phyloP scores from a whole-genome alignment of 2,113 vertebrate genomes.

The Saguinus imperator region DNA sequence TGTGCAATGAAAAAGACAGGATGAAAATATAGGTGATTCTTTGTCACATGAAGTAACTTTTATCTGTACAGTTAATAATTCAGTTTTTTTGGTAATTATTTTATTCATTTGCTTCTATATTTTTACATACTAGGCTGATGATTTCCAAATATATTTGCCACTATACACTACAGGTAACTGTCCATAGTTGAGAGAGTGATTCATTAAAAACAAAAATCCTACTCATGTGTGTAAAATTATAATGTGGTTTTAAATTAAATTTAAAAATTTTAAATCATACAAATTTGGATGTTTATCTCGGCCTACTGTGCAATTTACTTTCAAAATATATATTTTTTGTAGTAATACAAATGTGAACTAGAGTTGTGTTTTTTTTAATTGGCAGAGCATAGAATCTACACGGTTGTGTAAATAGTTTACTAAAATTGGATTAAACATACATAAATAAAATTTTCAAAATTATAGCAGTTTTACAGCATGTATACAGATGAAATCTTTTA shows the following conservation, averaged over 20 bases:
- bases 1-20: constrained; percentile 61
- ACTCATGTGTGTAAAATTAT: neutral
- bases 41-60: constrained; percentile 22
- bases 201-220: neutral
- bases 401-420: neutral
- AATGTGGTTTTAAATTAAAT: neutral
- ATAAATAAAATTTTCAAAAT: neutral
- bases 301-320: neutral
- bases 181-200: neutral
- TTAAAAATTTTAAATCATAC: neutral
- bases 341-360: neutral
- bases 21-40: neutral
- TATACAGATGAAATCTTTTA: neutral
- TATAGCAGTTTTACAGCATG: neutral
- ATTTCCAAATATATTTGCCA: neutral
- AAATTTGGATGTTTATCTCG: neutral
- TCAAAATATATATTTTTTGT: neutral
- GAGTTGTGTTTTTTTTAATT: neutral
- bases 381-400: neutral
- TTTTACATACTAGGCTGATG: neutral
- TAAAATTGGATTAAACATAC: neutral
- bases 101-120: neutral
- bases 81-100: neutral
- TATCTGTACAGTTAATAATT: constrained; percentile 32
- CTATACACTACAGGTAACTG: neutral